Evolutionary conservation across 2,797 vertebrate species (phyloP).

Genomic region (Vipera latastei): DNA sequence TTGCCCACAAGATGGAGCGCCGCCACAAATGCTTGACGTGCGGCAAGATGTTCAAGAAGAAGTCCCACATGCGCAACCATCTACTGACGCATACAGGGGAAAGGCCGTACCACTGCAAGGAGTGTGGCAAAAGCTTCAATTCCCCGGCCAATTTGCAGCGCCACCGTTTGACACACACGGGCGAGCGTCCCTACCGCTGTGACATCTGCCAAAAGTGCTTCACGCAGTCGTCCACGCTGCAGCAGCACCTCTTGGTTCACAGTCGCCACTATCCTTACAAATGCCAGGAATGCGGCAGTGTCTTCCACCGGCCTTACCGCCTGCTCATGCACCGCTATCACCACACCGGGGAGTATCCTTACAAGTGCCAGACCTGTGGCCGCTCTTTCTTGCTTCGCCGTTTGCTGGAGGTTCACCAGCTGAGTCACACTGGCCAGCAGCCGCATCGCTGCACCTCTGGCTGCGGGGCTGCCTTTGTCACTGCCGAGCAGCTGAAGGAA

Average conservation of each 20-base stretch:
- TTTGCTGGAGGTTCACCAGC: slow-evolving; percentile 85
- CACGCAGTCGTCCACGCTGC: slow-evolving; percentile 77
- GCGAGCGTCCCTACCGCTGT: slow-evolving; percentile 80
- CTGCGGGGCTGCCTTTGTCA: slow-evolving; percentile 83
- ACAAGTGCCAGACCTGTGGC: slow-evolving; percentile 83
- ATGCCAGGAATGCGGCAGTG: slow-evolving; percentile 84
- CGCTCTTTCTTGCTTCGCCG: slow-evolving; percentile 85
- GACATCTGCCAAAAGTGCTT: slow-evolving; percentile 81
- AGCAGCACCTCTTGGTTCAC: slow-evolving; percentile 84
- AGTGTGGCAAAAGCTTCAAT: slow-evolving; percentile 86
- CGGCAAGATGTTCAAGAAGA: slow-evolving; percentile 86
- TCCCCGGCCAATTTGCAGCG: slow-evolving; percentile 87
- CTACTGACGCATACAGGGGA: slow-evolving; percentile 90
- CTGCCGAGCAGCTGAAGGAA: slow-evolving; percentile 77
- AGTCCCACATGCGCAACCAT: slow-evolving; percentile 87
- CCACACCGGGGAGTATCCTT: slow-evolving; percentile 87
- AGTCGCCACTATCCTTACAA: slow-evolving; percentile 71
- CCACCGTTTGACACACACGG: slow-evolving; percentile 86
- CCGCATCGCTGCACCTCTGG: slow-evolving; percentile 74
- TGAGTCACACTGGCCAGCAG: slow-evolving; percentile 80
- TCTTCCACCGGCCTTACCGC: slow-evolving; percentile 80
- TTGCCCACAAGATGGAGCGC: slow-evolving; percentile 70
- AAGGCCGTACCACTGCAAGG: slow-evolving; percentile 85
- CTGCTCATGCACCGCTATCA: slow-evolving; percentile 77
- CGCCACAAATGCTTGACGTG: slow-evolving; percentile 84